Conservation (phyloP, 2,888 invertebrate genomes). For the Drosophila hawaiiensis region DNA sequence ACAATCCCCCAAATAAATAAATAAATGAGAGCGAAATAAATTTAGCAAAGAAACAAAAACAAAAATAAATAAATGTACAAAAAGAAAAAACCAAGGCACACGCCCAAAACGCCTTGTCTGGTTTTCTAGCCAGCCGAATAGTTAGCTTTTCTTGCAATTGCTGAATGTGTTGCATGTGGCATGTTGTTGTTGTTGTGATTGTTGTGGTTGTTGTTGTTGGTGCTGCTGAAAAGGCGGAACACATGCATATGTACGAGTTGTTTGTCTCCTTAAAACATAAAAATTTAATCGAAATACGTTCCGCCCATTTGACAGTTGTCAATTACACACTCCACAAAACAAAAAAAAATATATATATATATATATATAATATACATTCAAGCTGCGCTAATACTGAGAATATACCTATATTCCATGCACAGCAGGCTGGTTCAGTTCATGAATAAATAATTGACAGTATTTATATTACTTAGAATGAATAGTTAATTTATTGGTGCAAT, state of each 20-base stretch:
- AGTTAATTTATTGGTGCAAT: neutral
- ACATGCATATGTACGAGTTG: conserved; percentile 21
- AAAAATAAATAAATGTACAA: conserved; percentile 31
- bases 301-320: conserved; percentile 37
- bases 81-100: conserved; percentile 44
- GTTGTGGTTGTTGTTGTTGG: conserved; percentile 13
- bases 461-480: conserved; percentile 17
- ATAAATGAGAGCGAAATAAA: conserved; percentile 46
- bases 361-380: neutral
- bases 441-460: conserved; percentile 9
- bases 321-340: conserved; percentile 20
- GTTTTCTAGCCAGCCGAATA: conserved; percentile 28
- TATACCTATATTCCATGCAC: neutral
- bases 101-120: conserved; percentile 64
- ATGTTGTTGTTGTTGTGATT: conserved; percentile 15
- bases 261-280: conserved; percentile 25
- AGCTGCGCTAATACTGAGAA: neutral
- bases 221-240: conserved; percentile 63
- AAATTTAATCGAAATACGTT: conserved; percentile 38
- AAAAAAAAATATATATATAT: neutral
- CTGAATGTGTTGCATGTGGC: conserved; percentile 16
- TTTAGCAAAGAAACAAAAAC: conserved; percentile 44
- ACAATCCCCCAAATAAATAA: conserved; percentile 35
- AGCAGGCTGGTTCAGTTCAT: conserved; percentile 33
- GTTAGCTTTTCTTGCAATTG: conserved; percentile 27